A percentile compares a stretch with the other conserved stretches of the same genome.
Conservation (phyloP, 2,797 vertebrate genomes). For the Trachops cirrhosus region DNA sequence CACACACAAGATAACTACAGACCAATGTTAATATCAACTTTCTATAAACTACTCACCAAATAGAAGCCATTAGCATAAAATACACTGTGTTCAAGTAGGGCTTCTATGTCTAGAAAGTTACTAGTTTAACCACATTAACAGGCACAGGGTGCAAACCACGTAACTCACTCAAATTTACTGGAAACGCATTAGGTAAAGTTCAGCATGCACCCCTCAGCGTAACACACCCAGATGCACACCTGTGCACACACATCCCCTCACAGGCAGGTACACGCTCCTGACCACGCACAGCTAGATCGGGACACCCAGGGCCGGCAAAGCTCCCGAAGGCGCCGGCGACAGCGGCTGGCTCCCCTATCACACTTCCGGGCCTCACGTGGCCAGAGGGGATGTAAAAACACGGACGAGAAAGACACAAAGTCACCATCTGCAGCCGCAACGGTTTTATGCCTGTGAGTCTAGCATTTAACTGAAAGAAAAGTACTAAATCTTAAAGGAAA, state of each 20-base stretch:
- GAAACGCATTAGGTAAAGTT: background rate
- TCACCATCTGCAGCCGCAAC: background rate
- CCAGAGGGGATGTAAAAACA: background rate
- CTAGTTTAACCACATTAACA: background rate
- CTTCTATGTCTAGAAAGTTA: background rate
- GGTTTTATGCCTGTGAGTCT: background rate
- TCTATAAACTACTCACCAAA: background rate
- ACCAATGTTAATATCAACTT: background rate
- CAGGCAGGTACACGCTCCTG: too few relatives aligned
- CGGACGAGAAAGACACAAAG: background rate
- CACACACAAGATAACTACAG: background rate
- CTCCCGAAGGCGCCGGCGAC: too few relatives aligned
- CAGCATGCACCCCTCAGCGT: background rate
- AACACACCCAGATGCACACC: background rate
- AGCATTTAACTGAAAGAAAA: background rate
- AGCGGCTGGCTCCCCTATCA: background rate
- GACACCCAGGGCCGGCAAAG: background rate
- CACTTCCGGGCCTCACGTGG: background rate
- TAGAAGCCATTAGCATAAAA: background rate
- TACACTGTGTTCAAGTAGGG: background rate
- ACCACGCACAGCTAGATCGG: background rate
- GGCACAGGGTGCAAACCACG: background rate
- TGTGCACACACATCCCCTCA: too few relatives aligned
- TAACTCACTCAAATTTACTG: background rate
- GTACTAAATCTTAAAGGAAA: background rate